Base-by-base conservation (phyloP, 1,140 invertebrate genomes). In the Mesaphorura yosii region DNA sequence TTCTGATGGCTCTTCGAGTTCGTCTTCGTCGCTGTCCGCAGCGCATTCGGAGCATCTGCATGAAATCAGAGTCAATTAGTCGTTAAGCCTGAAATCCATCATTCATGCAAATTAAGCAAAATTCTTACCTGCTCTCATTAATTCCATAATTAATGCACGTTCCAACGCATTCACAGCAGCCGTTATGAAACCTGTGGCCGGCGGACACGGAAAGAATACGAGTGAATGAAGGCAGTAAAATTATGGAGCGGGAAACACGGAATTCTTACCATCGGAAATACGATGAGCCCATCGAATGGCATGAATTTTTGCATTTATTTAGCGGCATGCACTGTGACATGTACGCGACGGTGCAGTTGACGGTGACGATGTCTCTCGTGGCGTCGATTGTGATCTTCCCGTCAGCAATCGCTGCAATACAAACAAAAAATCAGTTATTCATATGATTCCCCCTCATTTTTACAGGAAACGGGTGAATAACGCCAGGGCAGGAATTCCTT, bases 161-260 rank as follows among this genome's bases (percentile, higher is more conserved):
- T 49, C 90, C 88, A 51, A 95, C 78, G 69, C 91, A 95, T 68
- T 95, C 86, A 69, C 91, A 95, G 65, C 91, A 95, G 1, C 88
- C 90, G 68, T 93, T 86, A 68, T 93, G 88, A 70, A 95, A 95
- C n/a, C n/a, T n/a, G n/a, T n/a, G n/a, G 48, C 54, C 50, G n/a
- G 41, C 48, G 41, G 51, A 56, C 17, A 49, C 34, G n/a, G 34
- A n/a, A 67, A 67, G 69, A 17, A 37, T 37, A 12, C n/a, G n/a
- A 12, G 12, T 37, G n/a, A 12, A 37, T 37, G 34, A 37, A 55
- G 19, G 53, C 49, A 38, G 53, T 41, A 37, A 12, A 37, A 12
- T 12, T n/a, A 37, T n/a, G 10, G n/a, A n/a, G 10, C n/a, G 10
- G n/a, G 68, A 92, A 85, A 67, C 92, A 87, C 69, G 94, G 94